Conservation (phyloP, 2,888 invertebrate species). For the Ichneumoninae sp. region DNA sequence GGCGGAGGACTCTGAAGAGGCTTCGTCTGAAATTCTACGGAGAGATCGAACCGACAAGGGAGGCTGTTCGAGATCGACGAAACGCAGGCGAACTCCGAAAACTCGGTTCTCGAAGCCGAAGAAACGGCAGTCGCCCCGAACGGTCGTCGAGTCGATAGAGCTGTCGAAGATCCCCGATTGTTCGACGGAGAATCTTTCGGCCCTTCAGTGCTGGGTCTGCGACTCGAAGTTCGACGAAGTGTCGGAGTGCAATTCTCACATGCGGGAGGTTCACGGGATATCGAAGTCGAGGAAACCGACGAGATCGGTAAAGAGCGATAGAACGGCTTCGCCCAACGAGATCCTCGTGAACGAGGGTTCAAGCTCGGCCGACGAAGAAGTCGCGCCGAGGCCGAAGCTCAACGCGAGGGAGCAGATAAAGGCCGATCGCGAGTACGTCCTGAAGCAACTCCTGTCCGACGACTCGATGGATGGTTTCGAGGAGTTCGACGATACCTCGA, state of each 20-base stretch:
- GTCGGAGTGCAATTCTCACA: conserved; percentile 45
- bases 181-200: neutral
- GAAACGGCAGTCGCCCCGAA: neutral
- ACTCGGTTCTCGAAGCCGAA: neutral
- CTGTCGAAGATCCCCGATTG: neutral
- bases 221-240: conserved; percentile 36
- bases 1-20: neutral
- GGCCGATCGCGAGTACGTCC: conserved; percentile 49
- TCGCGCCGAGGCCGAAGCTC: neutral
- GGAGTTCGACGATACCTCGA: neutral
- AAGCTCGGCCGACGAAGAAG: neutral
- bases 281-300: neutral
- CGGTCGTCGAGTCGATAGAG: neutral
- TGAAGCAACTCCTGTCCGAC: conserved; percentile 61
- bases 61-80: neutral
- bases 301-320: neutral
- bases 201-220: conserved; percentile 45
- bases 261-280: conserved; percentile 33
- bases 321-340: no score
- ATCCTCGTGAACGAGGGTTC: neutral
- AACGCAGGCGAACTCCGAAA: neutral
- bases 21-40: neutral
- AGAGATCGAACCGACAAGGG: neutral
- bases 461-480: conserved; percentile 34
- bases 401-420: conserved; percentile 5